Conservation (phyloP, 2,888 invertebrate species). For the Cheilosia variabilis region DNA sequence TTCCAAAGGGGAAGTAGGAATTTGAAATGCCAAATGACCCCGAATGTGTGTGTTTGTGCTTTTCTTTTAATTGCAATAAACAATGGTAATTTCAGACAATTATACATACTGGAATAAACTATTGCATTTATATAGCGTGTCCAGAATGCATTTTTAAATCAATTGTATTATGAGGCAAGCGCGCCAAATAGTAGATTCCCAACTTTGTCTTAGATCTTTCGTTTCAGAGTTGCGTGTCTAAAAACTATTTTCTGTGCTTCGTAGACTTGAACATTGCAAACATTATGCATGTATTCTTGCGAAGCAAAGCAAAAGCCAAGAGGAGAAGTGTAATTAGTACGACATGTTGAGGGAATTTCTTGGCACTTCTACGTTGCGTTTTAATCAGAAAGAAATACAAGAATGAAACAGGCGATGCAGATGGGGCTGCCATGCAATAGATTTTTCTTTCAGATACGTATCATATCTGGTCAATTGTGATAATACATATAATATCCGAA, state of each 20-base stretch:
- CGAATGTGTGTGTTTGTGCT: conserved; percentile 24
- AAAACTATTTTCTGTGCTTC: conserved; percentile 74
- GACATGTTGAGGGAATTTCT: conserved; percentile 71
- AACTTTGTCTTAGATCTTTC: conserved; percentile 68
- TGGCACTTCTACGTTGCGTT: conserved; percentile 52
- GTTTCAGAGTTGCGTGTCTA: conserved; percentile 70
- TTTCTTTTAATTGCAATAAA: conserved; percentile 22
- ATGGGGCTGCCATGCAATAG: conserved; percentile 24
- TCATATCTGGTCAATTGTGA: background rate
- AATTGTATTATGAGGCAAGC: conserved; percentile 50
- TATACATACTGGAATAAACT: conserved; percentile 45
- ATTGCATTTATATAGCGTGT: conserved; percentile 62
- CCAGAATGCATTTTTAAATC: conserved; percentile 60
- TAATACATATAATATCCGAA: conserved; percentile 11
- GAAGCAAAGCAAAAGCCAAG: conserved; percentile 57
- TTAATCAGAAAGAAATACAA: conserved; percentile 39
- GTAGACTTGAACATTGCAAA: conserved; percentile 72
- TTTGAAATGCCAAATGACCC: conserved; percentile 42
- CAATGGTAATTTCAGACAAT: conserved; percentile 20
- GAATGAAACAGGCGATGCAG: conserved; percentile 24
- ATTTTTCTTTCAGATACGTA: conserved; percentile 33
- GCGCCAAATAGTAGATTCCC: conserved; percentile 61
- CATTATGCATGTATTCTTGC: conserved; percentile 69
- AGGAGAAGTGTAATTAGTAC: conserved; percentile 70
- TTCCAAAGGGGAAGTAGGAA: background rate